Evolutionary conservation across 2,113 vertebrate genomes (phyloP), one percentile per base, ranked within the genome.

Genomic region (Archilochus colubris): DNA sequence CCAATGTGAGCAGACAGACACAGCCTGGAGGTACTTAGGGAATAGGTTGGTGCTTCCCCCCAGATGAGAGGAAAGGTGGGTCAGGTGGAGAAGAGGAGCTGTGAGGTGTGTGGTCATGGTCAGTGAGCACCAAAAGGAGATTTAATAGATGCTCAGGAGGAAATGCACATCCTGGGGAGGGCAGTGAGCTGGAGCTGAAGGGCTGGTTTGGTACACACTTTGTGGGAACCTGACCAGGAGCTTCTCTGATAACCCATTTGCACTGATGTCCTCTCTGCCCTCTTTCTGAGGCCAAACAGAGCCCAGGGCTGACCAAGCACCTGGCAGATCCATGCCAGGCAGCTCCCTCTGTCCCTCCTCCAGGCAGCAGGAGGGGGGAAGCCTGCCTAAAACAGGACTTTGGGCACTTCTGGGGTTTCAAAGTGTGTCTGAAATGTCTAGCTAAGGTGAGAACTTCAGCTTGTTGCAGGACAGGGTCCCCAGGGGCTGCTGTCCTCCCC

Each of bases 321-420:
- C 43, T 48, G 10, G 72, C 79, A 67, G 74, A 23, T 33, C 0
- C 1, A 43, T 61, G 50, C 36, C 48, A 59, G 76, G 31, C 53
- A 46, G 54, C 63, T 57, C 55, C 59, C 16, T 44, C 63, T 43
- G 48, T 17, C 25, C 24, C 24, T 28, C 31, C 33, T 70, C 0
- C 0, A 19, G 31, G 22, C 1, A 8, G 74, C 67, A 80, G 66
- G 61, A 55, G 14, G n/a, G 57, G 30, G 43, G 70, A 44, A 90
- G 10, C 9, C 46, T 72, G 55, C 46, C 59, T n/a, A 40, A 8
- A 58, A 7, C 0, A 0, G 5, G 8, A 3, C 20, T 68, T 57
- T 10, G 38, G 55, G 12, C 5, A n/a, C 55, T 53, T 18, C 72
- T 17, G 40, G 36, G 12, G 24, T 27, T 84, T 76, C 54, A 67